Evolutionary conservation across 2,888 invertebrate species (phyloP).

Genomic region (Drepanosiphum platanoidis): DNA sequence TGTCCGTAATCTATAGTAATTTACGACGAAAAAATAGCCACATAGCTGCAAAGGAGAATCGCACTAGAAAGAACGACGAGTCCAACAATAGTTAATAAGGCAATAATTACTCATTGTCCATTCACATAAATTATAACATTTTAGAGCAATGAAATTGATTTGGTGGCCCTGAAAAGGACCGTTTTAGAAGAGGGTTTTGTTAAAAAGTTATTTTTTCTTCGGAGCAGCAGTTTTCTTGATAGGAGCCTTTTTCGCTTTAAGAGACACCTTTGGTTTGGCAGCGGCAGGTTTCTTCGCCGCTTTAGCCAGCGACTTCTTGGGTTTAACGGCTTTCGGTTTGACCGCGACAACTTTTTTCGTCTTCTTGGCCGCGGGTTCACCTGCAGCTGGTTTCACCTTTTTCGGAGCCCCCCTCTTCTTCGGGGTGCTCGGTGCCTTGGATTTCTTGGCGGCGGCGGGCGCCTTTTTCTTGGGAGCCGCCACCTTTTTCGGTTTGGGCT

Average conservation of each 20-base stretch:
- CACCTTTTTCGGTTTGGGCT: slow-evolving; percentile 61
- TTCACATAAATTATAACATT: too few species aligned
- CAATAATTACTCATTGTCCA: too few species aligned
- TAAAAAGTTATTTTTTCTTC: background rate
- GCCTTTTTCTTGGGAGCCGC: slow-evolving; percentile 34
- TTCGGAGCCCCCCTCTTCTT: background rate
- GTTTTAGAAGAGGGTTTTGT: background rate
- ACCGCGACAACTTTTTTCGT: background rate
- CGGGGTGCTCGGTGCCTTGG: background rate
- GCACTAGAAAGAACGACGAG: too few species aligned
- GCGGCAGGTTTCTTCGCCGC: too few species aligned
- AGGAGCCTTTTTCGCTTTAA: background rate
- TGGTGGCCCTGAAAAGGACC: slow-evolving; percentile 26
- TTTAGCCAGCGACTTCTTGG: too few species aligned
- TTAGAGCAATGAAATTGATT: too few species aligned
- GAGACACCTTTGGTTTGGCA: too few species aligned
- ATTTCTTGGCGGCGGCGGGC: background rate
- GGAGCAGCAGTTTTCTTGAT: background rate
- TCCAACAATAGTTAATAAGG: too few species aligned
- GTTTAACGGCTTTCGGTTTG: background rate
- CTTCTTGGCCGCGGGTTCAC: background rate
- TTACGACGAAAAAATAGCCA: too few species aligned
- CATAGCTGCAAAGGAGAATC: too few species aligned
- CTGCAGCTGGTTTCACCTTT: background rate
- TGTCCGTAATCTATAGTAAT: too few species aligned